Evolutionary conservation across 2,888 invertebrate genomes (phyloP), one percentile per base, ranked within the genome.

Genomic region (Drosophila prolongata): DNA sequence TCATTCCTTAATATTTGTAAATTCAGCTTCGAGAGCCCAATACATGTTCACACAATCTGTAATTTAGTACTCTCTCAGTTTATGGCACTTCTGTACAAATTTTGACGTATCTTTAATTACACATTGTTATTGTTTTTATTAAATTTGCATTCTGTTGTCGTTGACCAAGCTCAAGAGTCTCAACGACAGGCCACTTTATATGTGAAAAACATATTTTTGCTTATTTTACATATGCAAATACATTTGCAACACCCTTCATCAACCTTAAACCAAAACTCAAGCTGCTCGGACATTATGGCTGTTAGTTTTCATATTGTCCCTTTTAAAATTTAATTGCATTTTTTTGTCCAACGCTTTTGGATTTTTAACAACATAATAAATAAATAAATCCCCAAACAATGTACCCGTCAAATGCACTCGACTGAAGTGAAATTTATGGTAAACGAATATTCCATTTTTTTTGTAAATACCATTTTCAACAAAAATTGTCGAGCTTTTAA

Each of bases 351-450:
- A 69, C 49, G 70, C 78, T 73, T 71, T 74, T 70, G 40, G 54
- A 79, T 71, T 81, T 79, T 88, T 74, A 86, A 85, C 80, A 88
- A 73, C 87, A 88, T 69, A 77, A 79, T 77, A 88, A 88, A 88
- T 86, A 88, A 81, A 71, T 74, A 64, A 75, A 68, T 75, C 47
- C 38, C 67, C 60, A 9, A 16, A 50, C 55, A 43, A 49, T 57
- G 58, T 54, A 19, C 73, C 46, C 66, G 62, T 69, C 66, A 66
- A 54, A 68, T 40, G 78, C 62, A 79, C 46, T 58, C 55, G 49
- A 67, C 43, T 44, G 61, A 56, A 60, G 66, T 60, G 49, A 72
- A 70, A 72, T 70, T 61, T 71, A 68, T 71, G 73, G 44, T 43
- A 60, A 50, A 49, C 24, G 40, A 42, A 57, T 37, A 35, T 38